Percentiles rank a stretch among this genome's conserved stretches.
Evolutionary conservation across 2,888 invertebrate species (phyloP).

Genomic region (Caenorhabditis sp.): DNA sequence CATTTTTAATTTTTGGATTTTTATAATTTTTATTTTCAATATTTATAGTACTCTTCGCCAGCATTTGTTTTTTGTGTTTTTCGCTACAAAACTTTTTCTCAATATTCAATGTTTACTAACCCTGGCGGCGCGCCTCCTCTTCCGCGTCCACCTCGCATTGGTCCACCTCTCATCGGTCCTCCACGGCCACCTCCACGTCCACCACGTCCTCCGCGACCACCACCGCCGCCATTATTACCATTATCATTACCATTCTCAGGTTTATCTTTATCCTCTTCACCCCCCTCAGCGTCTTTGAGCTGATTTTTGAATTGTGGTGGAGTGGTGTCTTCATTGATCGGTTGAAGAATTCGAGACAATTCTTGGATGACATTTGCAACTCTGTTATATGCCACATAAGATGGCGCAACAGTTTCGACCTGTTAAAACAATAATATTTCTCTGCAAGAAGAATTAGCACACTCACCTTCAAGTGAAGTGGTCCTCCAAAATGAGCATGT

Average conservation of each 20-base stretch:
- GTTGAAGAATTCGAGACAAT: constrained; percentile 58
- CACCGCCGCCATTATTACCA: constrained; percentile 28
- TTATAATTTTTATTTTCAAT: background rate
- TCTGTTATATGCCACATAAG: constrained; percentile 66
- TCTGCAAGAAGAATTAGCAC: background rate
- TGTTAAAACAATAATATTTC: constrained; percentile 6
- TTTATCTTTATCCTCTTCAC: constrained; percentile 7
- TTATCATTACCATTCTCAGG: constrained; percentile 8
- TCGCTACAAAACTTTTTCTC: background rate
- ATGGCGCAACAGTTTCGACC: constrained; percentile 68
- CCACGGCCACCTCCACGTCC: constrained; percentile 26
- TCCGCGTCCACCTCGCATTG: constrained; percentile 23
- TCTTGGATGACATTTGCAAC: constrained; percentile 68
- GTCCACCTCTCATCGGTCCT: constrained; percentile 19
- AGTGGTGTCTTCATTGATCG: constrained; percentile 54
- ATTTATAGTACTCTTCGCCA: background rate
- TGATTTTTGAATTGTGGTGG: constrained; percentile 44
- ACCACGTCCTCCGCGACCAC: constrained; percentile 38
- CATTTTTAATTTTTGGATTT: constrained; percentile 2
- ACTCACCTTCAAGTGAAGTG: constrained; percentile 69
- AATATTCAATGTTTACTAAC: constrained; percentile 1
- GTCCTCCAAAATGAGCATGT: constrained; percentile 69
- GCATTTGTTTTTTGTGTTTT: no score
- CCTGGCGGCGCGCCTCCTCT: constrained; percentile 31
- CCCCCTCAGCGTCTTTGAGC: constrained; percentile 16